Conservation (phyloP, 1,140 invertebrate species). For the Papilio machaon region DNA sequence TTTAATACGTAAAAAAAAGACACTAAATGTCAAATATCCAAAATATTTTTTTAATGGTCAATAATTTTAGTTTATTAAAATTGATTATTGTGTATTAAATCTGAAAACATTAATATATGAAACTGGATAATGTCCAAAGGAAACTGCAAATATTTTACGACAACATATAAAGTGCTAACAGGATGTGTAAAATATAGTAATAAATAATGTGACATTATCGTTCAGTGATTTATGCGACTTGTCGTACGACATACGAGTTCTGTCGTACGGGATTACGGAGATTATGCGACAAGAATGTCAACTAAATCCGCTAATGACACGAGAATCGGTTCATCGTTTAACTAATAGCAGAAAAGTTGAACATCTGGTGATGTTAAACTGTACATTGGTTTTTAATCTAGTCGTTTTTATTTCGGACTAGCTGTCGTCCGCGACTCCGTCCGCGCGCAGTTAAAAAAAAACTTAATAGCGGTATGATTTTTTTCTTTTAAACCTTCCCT, state of each 20-base stretch:
- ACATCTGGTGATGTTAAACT: slow-evolving; percentile 3
- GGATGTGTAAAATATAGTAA: neutral
- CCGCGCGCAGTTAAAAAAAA: too few species aligned
- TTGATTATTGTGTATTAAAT: too few species aligned
- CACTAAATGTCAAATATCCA: too few species aligned
- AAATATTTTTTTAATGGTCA: too few species aligned
- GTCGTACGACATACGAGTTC: neutral
- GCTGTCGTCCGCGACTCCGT: too few species aligned
- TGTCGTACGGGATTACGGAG: neutral
- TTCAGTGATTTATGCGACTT: neutral
- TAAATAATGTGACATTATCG: neutral
- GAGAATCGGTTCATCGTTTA: neutral
- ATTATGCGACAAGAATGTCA: neutral
- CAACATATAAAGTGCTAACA: neutral
- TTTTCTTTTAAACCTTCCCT: too few species aligned
- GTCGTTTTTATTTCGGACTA: neutral
- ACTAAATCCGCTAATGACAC: slow-evolving; percentile 2
- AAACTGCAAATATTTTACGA: neutral
- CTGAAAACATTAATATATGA: neutral
- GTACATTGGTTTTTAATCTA: neutral
- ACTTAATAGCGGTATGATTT: too few species aligned
- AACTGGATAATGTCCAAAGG: neutral
- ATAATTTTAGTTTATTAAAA: too few species aligned
- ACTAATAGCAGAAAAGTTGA: neutral
- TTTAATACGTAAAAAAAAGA: too few species aligned